Conservation (phyloP, 1,140 invertebrate species). For the Cydia fagiglandana region DNA sequence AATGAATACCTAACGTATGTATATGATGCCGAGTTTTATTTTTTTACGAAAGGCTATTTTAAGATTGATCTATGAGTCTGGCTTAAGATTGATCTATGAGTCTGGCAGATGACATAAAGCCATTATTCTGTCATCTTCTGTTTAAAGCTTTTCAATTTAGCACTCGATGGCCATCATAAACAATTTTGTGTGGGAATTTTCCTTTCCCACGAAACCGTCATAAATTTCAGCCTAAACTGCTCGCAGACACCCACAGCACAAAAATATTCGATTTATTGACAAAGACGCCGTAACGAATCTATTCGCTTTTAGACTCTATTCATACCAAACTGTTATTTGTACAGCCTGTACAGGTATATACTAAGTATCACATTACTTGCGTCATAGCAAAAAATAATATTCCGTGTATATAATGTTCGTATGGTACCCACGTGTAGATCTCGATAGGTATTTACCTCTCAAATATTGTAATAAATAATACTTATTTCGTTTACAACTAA, state of each 20-base stretch:
- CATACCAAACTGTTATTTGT: constrained; percentile 7
- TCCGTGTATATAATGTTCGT: no score
- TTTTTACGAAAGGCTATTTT: no score
- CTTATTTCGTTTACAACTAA: no score
- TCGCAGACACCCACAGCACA: constrained; percentile 40
- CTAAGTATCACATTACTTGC: background rate
- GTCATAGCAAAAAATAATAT: background rate
- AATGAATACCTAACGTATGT: no score
- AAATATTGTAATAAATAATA: no score
- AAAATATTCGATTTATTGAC: constrained; percentile 53
- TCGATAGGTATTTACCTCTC: no score
- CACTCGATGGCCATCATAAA: constrained; percentile 43
- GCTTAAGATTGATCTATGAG: background rate
- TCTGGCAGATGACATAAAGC: constrained; percentile 1
- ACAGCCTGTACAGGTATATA: no score
- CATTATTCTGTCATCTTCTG: background rate
- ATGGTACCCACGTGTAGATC: no score
- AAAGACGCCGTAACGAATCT: constrained; percentile 35
- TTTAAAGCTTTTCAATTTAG: constrained; percentile 28
- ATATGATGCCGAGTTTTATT: no score
- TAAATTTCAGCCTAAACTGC: constrained; percentile 45
- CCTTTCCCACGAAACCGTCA: constrained; percentile 39
- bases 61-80: background rate
- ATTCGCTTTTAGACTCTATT: constrained; percentile 31
- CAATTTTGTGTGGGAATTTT: constrained; percentile 47